phyloP scores from a whole-genome alignment of 2,113 vertebrate species.

The Cranoglanis bouderius region DNA sequence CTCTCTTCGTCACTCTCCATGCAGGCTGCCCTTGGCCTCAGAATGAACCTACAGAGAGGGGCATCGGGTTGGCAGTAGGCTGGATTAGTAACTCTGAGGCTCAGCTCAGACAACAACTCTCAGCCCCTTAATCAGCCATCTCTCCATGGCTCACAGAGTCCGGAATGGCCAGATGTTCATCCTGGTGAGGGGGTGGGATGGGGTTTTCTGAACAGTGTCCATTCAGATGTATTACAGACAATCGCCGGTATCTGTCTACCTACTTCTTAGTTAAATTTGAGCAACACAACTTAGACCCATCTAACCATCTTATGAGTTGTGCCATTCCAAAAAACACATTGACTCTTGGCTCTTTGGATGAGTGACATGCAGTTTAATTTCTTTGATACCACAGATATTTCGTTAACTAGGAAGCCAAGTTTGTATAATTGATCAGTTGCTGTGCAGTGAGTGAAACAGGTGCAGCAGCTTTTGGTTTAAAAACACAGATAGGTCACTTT shows the following conservation, averaged over 20 bases:
- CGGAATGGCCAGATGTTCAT: constrained; percentile 54
- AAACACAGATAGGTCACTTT: not conserved
- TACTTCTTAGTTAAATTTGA: not conserved
- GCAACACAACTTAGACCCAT: not conserved
- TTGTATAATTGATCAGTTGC: not conserved
- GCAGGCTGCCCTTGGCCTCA: constrained; percentile 73
- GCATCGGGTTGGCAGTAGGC: constrained; percentile 66
- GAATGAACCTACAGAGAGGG: constrained; percentile 71
- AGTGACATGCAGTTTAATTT: not conserved
- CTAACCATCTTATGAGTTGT: not conserved
- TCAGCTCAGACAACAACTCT: constrained; percentile 37
- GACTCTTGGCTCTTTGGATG: not conserved
- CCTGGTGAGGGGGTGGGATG: not conserved
- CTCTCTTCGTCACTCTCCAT: constrained; percentile 56
- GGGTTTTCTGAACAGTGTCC: constrained; percentile 6
- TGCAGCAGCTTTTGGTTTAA: not conserved
- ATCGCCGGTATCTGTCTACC: constrained; percentile 6
- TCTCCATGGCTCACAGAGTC: constrained; percentile 57
- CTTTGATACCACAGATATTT: not conserved
- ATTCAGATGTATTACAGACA: not conserved
- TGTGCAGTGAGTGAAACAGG: not conserved
- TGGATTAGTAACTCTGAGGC: constrained; percentile 64
- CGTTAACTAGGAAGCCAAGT: not conserved
- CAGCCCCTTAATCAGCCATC: constrained; percentile 58
- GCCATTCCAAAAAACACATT: not conserved